Percentiles rank a stretch among this genome's conserved stretches.
Evolutionary conservation across 2,888 invertebrate genomes (phyloP).

Genomic region (Leistus spinibarbis): DNA sequence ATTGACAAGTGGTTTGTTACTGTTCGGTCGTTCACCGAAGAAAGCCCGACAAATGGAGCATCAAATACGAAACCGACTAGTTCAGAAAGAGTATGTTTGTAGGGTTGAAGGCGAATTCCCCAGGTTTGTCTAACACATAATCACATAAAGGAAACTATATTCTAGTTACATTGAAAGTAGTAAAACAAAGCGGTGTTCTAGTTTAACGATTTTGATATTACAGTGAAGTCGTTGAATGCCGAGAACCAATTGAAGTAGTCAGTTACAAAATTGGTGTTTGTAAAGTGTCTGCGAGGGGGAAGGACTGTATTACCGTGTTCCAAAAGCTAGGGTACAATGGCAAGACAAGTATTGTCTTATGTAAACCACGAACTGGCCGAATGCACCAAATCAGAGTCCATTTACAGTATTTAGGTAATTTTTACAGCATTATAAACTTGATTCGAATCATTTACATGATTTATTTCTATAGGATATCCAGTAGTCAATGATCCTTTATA

Average conservation of each 20-base stretch:
- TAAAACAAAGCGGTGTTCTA: no score
- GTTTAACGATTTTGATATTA: conserved; percentile 41
- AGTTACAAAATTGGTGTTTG: conserved; percentile 96
- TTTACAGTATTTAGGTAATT: conserved; percentile 90
- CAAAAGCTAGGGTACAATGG: conserved; percentile 87
- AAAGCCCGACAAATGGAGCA: conserved; percentile 95
- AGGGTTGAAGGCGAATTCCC: conserved; percentile 94
- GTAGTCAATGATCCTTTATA: conserved; percentile 97
- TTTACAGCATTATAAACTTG: no score
- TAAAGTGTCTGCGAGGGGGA: conserved; percentile 91
- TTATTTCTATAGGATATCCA: conserved; percentile 77
- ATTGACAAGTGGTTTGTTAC: conserved; percentile 88
- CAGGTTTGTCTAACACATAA: conserved; percentile 66
- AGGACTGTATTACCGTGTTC: conserved; percentile 91
- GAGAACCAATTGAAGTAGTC: conserved; percentile 90
- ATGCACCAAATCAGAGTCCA: conserved; percentile 99
- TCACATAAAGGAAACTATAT: neutral
- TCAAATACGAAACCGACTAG: conserved; percentile 89
- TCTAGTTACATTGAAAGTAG: no score
- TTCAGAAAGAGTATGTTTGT: conserved; percentile 94
- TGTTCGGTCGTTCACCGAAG: conserved; percentile 92
- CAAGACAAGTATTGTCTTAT: conserved; percentile 90
- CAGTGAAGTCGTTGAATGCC: conserved; percentile 83
- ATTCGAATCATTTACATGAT: neutral
- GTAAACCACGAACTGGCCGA: conserved; percentile 93